Conservation (phyloP, 1,140 invertebrate species). For the Rhopalosiphum padi region DNA sequence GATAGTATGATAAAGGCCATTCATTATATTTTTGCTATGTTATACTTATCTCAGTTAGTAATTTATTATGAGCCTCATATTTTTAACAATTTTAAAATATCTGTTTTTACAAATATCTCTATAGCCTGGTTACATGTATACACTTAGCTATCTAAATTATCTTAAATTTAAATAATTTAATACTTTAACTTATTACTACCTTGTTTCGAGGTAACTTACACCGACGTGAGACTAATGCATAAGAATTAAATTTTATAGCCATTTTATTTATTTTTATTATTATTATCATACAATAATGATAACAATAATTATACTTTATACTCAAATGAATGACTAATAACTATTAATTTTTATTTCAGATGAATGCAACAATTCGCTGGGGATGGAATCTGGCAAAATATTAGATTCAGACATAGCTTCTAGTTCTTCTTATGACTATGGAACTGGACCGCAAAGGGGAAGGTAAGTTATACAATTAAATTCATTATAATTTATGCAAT, state of each 20-base stretch:
- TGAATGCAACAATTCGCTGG: constrained; percentile 67
- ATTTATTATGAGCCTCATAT: neutral
- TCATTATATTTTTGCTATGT: neutral
- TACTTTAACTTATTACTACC: neutral
- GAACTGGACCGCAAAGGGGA: constrained; percentile 43
- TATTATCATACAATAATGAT: neutral
- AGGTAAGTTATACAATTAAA: constrained; percentile 17
- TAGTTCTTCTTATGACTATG: constrained; percentile 67
- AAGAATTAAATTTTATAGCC: neutral
- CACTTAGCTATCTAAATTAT: neutral
- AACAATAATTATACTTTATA: neutral
- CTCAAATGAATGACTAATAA: neutral
- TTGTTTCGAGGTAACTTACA: neutral
- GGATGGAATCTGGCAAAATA: constrained; percentile 71
- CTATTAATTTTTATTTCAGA: constrained; percentile 63
- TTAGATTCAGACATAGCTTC: constrained; percentile 69
- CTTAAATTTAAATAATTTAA: neutral
- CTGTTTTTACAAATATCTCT: neutral
- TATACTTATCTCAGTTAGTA: neutral
- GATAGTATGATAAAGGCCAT: neutral
- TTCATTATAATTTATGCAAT: neutral
- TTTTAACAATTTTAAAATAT: neutral
- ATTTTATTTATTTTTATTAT: neutral
- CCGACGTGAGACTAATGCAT: neutral
- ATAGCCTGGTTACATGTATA: neutral